phyloP scores from a whole-genome alignment of 2,113 vertebrate genomes.

The Microtus montanus region DNA sequence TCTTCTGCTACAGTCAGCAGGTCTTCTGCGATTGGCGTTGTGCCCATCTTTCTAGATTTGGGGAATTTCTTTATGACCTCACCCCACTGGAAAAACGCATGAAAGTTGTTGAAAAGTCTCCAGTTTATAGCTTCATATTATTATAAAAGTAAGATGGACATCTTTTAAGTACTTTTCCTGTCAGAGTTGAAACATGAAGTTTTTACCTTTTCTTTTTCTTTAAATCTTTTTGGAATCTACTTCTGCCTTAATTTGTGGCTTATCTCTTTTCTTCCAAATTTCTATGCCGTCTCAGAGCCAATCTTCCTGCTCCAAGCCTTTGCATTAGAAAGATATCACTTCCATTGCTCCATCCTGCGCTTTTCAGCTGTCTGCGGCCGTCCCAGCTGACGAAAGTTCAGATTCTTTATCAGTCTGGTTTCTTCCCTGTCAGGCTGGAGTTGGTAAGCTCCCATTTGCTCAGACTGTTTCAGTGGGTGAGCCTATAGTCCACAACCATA shows the following conservation, averaged over 20 bases:
- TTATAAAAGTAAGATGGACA: neutral
- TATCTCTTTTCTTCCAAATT: neutral
- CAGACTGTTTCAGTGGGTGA: no score
- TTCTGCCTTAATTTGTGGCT: no score
- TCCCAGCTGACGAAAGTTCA: neutral
- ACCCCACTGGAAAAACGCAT: neutral
- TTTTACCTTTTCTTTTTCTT: no score
- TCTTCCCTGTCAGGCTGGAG: no score
- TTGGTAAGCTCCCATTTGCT: no score
- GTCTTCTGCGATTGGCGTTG: neutral
- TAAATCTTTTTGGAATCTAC: neutral
- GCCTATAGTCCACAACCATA: no score
- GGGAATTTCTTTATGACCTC: neutral
- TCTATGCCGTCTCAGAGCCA: neutral
- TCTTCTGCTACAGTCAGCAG: neutral
- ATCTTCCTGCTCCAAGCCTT: neutral
- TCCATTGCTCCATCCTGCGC: neutral
- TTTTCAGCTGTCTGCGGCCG: neutral
- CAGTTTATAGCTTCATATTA: neutral
- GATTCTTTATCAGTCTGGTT: neutral
- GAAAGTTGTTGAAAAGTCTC: neutral
- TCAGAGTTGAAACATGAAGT: neutral
- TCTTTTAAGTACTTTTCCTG: neutral
- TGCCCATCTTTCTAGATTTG: neutral
- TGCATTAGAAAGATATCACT: neutral